These are phyloP conservation scores for Orientallactaga bullata DNA, from an alignment of 2,113 vertebrate species.

Conservation along the genomic window DNA sequence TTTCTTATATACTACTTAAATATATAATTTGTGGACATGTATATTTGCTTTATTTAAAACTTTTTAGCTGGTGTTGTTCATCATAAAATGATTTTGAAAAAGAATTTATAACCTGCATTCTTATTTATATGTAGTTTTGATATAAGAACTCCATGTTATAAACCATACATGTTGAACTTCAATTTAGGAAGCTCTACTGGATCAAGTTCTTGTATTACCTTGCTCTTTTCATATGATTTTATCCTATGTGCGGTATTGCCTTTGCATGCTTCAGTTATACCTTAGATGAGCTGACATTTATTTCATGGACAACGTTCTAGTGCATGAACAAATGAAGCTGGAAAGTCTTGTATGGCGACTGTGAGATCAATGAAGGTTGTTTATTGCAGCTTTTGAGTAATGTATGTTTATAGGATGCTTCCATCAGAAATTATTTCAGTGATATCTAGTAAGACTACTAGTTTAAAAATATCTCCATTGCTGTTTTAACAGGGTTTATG, in stretches of 20 bases:
- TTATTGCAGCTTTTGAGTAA: constrained; percentile 13
- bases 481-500: not conserved
- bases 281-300: not conserved
- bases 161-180: no score
- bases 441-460: not conserved
- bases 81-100: constrained; percentile 12
- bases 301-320: not conserved
- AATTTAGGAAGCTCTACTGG: no score
- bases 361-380: not conserved
- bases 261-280: not conserved
- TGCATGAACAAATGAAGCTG: not conserved
- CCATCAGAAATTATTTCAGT: not conserved
- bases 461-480: not conserved
- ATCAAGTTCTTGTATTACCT: no score
- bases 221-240: not conserved
- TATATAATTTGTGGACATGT: not conserved
- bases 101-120: not conserved
- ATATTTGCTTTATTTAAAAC: constrained; percentile 7
- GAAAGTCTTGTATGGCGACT: not conserved
- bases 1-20: not conserved
- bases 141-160: no score
- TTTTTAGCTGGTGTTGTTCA: not conserved
- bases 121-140: not conserved
- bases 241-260: not conserved
- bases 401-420: not conserved